Evolutionary conservation across 64 coral and sea anemone species (phyloP).

Genomic region (Montipora capricornis): DNA sequence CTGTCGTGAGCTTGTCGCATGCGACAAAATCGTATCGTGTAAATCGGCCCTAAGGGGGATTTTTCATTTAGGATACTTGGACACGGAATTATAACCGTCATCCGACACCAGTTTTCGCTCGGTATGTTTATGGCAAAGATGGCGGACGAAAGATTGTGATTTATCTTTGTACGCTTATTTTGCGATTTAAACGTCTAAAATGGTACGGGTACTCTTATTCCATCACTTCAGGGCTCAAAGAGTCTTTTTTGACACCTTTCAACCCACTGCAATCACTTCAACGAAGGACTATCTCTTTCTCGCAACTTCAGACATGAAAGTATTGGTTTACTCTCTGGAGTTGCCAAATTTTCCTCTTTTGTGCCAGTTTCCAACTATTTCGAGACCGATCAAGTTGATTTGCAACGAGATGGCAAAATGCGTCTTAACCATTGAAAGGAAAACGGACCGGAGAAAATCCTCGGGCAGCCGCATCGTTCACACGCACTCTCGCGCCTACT

Average conservation of each 20-base stretch:
- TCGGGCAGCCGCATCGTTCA: background rate
- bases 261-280: slow-evolving; percentile 65
- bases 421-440: slow-evolving; percentile 74
- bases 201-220: slow-evolving; percentile 94
- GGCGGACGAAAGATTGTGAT: background rate
- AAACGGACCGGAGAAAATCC: slow-evolving; percentile 35
- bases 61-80: too few relatives aligned
- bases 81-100: background rate
- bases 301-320: slow-evolving; percentile 57
- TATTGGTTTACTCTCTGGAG: slow-evolving; percentile 86
- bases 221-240: slow-evolving; percentile 93
- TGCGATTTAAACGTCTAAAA: background rate
- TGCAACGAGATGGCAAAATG: slow-evolving; percentile 88
- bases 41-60: too few relatives aligned
- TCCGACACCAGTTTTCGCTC: background rate
- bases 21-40: too few relatives aligned
- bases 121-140: background rate
- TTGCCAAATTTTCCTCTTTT: slow-evolving; percentile 77
- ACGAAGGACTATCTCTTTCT: slow-evolving; percentile 85
- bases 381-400: slow-evolving; percentile 80
- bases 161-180: background rate
- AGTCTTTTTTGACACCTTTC: slow-evolving; percentile 78
- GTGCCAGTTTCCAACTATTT: slow-evolving; percentile 87
- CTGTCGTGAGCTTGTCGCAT: too few relatives aligned
- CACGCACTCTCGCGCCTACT: slow-evolving; percentile 78